Evolutionary conservation across 2,888 invertebrate species (phyloP).

Genomic region (Aporophyla nigra): DNA sequence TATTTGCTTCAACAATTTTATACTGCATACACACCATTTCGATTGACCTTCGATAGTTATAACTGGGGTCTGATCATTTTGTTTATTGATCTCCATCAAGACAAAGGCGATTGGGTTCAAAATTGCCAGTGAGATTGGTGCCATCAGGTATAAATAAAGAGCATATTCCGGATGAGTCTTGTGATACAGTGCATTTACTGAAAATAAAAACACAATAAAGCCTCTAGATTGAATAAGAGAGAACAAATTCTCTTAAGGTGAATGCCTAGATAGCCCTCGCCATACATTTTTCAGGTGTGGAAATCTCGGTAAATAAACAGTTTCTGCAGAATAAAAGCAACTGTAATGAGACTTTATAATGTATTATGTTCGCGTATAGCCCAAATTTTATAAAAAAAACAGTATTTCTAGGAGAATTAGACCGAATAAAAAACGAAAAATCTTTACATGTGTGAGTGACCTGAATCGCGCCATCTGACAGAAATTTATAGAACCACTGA

Average conservation of each 20-base stretch:
- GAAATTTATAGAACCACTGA: too few relatives aligned
- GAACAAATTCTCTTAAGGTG: background rate
- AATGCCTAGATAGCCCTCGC: too few relatives aligned
- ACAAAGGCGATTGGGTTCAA: slow-evolving; percentile 98
- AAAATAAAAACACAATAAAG: slow-evolving; percentile 65
- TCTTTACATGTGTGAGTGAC: too few relatives aligned
- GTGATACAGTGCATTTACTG: slow-evolving; percentile 96
- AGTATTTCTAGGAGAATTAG: too few relatives aligned
- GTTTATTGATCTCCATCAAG: slow-evolving; percentile 95
- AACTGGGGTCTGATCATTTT: slow-evolving; percentile 79
- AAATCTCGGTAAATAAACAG: too few relatives aligned
- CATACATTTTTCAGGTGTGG: too few relatives aligned
- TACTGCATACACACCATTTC: slow-evolving; percentile 75
- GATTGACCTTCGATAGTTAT: slow-evolving; percentile 67
- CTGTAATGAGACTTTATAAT: too few relatives aligned
- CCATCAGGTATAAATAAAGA: slow-evolving; percentile 97
- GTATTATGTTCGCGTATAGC: too few relatives aligned
- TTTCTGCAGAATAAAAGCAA: too few relatives aligned
- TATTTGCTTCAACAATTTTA: slow-evolving; percentile 86
- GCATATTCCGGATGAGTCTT: slow-evolving; percentile 97
- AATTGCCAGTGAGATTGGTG: slow-evolving; percentile 97
- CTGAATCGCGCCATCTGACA: too few relatives aligned
- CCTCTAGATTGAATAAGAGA: background rate
- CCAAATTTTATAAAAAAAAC: too few relatives aligned
- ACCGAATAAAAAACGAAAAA: too few relatives aligned